A percentile compares a stretch with the other conserved stretches of the same genome.
Evolutionary conservation across 2,888 invertebrate species (phyloP).

Genomic region (Hydropsyche betteni): DNA sequence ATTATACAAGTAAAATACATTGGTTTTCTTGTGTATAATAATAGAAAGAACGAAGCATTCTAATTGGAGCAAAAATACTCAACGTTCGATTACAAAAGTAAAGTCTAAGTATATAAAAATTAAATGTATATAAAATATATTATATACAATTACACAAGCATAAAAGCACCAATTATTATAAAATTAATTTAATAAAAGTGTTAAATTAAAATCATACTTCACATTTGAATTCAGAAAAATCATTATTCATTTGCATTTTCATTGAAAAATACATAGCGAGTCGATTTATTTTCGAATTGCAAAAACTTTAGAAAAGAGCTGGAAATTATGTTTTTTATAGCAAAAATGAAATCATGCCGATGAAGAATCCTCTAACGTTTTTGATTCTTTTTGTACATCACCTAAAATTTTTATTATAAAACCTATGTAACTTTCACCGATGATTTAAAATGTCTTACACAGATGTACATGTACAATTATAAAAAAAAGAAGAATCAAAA

Average conservation of each 20-base stretch:
- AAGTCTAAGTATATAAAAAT: too few relatives aligned
- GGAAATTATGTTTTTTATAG: not conserved
- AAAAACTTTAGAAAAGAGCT: not conserved
- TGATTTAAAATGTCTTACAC: constrained; percentile 18
- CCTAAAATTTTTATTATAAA: not conserved
- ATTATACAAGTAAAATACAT: too few relatives aligned
- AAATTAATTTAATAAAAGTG: too few relatives aligned
- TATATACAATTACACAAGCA: too few relatives aligned
- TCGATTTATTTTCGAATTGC: not conserved
- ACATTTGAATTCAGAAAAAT: not conserved
- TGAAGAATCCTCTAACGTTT: constrained; percentile 14
- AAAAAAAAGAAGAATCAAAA: constrained; percentile 29
- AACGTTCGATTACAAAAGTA: too few relatives aligned
- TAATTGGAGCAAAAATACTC: too few relatives aligned
- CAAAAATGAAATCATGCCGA: not conserved
- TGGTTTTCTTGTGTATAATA: too few relatives aligned
- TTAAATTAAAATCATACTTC: too few relatives aligned
- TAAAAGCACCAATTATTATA: too few relatives aligned
- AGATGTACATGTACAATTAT: constrained; percentile 13
- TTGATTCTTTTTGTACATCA: constrained; percentile 18
- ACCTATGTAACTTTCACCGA: not conserved
- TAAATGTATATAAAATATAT: too few relatives aligned
- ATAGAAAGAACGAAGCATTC: too few relatives aligned
- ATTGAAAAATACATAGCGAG: not conserved
- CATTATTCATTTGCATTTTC: not conserved